Percentiles rank a stretch among this genome's conserved stretches.
Evolutionary conservation across 2,113 vertebrate genomes (phyloP).

Genomic region (Rhinopomastus cyanomelas): DNA sequence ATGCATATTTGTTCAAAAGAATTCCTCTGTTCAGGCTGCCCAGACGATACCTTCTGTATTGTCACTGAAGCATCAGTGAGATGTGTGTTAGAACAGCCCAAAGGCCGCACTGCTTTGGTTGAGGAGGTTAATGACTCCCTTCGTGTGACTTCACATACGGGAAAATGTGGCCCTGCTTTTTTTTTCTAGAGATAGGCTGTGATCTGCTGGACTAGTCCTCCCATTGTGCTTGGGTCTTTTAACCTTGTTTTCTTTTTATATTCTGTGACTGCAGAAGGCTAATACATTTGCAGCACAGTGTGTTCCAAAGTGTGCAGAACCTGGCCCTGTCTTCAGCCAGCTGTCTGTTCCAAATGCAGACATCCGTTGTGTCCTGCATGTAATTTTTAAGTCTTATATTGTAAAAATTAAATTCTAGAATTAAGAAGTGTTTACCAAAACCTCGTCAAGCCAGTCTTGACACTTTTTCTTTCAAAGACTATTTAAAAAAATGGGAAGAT

Average conservation of each 20-base stretch:
- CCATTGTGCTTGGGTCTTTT: not conserved
- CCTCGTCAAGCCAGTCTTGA: not conserved
- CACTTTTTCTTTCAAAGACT: not conserved
- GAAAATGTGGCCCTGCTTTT: not conserved
- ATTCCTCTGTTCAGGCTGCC: not conserved
- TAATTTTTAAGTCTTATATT: not conserved
- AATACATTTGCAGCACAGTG: not conserved
- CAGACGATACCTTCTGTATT: not conserved
- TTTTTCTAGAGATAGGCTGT: not conserved
- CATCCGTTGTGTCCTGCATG: not conserved
- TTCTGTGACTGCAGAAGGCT: not conserved
- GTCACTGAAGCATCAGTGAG: not conserved
- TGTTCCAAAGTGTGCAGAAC: not conserved
- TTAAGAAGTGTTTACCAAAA: not conserved
- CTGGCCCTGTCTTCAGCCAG: slow-evolving; percentile 4
- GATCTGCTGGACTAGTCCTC: not conserved
- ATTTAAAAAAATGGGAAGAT: not conserved
- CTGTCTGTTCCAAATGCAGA: slow-evolving; percentile 1
- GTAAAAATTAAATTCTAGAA: not conserved
- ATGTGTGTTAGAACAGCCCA: not conserved
- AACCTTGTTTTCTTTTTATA: not conserved
- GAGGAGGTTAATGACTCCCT: not conserved
- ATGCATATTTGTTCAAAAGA: not conserved
- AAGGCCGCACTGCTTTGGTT: not conserved
- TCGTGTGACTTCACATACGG: not conserved